phyloP scores from a whole-genome alignment of 2,888 invertebrate species.

The Melieria crassipennis region DNA sequence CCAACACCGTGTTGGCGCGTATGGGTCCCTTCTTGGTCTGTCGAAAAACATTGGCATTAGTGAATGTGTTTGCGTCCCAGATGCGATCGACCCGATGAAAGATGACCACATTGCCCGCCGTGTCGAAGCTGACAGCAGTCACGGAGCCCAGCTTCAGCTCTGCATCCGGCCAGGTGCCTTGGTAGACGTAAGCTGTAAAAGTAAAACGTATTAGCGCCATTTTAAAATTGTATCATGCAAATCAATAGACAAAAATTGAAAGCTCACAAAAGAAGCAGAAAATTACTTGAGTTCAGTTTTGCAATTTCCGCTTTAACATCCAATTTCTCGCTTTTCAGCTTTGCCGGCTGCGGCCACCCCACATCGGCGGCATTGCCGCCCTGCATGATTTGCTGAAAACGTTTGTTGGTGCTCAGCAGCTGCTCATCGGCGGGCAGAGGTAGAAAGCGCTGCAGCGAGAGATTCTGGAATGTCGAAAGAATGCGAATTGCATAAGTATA shows the following conservation, averaged over 20 bases:
- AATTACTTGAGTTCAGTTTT: conserved; percentile 61
- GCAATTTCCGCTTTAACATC: conserved; percentile 61
- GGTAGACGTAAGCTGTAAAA: conserved; percentile 68
- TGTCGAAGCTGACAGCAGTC: conserved; percentile 81
- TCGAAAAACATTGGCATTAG: conserved; percentile 69
- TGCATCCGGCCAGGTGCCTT: conserved; percentile 70
- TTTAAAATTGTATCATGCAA: background rate
- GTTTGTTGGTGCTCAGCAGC: conserved; percentile 50
- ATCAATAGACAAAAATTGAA: background rate
- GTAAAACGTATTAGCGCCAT: background rate
- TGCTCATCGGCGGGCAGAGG: conserved; percentile 47
- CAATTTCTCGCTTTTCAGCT: conserved; percentile 49
- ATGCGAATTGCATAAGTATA: too few species aligned
- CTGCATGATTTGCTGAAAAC: conserved; percentile 61
- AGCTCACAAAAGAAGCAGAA: too few species aligned
- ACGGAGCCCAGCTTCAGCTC: conserved; percentile 76
- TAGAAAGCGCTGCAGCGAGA: conserved; percentile 53
- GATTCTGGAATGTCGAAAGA: conserved; percentile 47
- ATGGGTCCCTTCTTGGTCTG: conserved; percentile 72
- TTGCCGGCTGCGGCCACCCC: conserved; percentile 57
- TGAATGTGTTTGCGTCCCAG: conserved; percentile 74
- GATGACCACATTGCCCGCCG: conserved; percentile 76
- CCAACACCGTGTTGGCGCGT: conserved; percentile 71
- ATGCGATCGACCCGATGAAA: conserved; percentile 81
- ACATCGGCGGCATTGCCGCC: conserved; percentile 52